Percentiles rank a stretch among this genome's conserved stretches.
Evolutionary conservation across 2,888 invertebrate species (phyloP).

Genomic region (Tipula helvola): DNA sequence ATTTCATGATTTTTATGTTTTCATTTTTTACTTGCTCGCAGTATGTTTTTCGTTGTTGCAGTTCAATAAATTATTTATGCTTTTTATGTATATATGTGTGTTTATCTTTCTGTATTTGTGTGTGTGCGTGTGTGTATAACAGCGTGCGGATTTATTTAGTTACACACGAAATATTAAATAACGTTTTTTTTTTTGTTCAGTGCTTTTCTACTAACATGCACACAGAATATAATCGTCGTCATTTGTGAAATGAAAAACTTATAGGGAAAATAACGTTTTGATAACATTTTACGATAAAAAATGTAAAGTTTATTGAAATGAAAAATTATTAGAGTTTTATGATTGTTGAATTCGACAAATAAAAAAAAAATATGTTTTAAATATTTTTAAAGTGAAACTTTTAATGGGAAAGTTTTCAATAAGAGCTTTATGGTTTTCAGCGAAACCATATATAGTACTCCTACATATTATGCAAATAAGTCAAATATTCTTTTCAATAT

Average conservation of each 20-base stretch:
- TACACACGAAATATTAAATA: not conserved
- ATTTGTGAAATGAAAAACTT: not conserved
- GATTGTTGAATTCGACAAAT: not conserved
- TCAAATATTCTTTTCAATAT: not conserved
- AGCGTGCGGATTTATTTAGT: not conserved
- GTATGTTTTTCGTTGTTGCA: not conserved
- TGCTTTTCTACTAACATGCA: not conserved
- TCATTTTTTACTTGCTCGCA: not conserved
- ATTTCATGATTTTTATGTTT: not conserved
- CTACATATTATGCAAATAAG: not conserved
- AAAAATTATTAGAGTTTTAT: not conserved
- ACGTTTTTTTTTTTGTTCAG: not conserved
- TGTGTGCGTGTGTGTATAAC: not conserved
- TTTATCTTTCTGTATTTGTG: not conserved
- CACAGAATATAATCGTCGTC: not conserved
- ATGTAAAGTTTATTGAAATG: not conserved
- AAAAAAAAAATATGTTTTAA: not conserved
- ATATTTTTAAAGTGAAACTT: not conserved
- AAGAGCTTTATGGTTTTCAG: not conserved
- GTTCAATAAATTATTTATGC: not conserved
- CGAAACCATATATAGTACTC: no score
- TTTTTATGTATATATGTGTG: not conserved
- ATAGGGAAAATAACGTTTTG: not conserved
- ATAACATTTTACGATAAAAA: not conserved
- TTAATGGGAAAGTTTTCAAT: not conserved